Conservation (phyloP, 2,113 vertebrate species). For the Phaetusa simplex region DNA sequence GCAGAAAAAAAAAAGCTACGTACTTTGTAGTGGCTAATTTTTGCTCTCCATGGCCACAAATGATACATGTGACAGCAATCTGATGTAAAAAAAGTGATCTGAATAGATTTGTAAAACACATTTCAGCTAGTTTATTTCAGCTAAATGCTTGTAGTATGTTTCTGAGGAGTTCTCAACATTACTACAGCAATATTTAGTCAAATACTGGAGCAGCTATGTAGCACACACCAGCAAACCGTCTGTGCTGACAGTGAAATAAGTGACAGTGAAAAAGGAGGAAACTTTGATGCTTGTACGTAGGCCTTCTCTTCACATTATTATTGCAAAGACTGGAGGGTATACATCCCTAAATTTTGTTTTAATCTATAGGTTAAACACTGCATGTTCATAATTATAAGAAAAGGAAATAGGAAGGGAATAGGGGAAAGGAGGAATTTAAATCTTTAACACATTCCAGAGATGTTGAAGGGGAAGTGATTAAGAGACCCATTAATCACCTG, state of each 20-base stretch:
- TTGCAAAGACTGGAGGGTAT: background rate
- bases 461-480: background rate
- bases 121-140: background rate
- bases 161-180: background rate
- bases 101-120: background rate
- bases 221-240: background rate
- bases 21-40: background rate
- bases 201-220: background rate
- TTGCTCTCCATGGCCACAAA: background rate
- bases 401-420: background rate
- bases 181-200: background rate
- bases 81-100: background rate
- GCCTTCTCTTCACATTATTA: background rate
- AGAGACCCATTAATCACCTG: background rate
- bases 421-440: background rate
- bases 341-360: background rate
- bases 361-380: background rate
- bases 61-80: background rate
- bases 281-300: background rate
- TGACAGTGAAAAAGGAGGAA: rapidly evolving
- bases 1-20: rapidly evolving
- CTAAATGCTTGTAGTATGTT: background rate
- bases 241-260: background rate
- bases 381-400: background rate
- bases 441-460: background rate